Conservation (phyloP, 1,140 invertebrate genomes). For the Drosophila rhopaloa region DNA sequence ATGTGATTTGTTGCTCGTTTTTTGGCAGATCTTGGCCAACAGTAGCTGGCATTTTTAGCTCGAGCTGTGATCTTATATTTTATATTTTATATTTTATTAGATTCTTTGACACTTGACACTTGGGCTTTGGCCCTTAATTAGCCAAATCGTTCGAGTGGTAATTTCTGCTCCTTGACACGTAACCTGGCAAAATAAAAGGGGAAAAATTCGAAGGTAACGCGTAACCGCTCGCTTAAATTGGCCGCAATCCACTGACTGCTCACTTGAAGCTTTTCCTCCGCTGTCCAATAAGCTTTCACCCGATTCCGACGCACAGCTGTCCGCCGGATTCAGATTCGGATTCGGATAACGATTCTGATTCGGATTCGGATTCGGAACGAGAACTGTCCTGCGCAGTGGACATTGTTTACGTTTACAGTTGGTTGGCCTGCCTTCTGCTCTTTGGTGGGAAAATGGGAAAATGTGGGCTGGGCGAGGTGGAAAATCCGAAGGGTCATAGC, state of each 20-base stretch:
- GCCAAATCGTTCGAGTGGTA: constrained; percentile 1
- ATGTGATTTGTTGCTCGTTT: constrained; percentile 28
- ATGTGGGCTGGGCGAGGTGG: neutral
- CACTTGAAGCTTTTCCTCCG: constrained; percentile 65
- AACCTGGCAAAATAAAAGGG: constrained; percentile 16
- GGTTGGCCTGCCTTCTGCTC: constrained; percentile 48
- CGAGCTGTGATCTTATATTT: constrained; percentile 4
- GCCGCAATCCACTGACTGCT: constrained; percentile 74
- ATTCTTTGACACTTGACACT: constrained; percentile 26
- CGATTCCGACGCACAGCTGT: constrained; percentile 35
- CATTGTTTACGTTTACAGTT: constrained; percentile 76
- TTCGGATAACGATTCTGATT: constrained; percentile 5
- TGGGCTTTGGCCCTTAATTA: constrained; percentile 34
- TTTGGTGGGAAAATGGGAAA: constrained; percentile 12
- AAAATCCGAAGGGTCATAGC: constrained; percentile 26
- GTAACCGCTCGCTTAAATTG: constrained; percentile 55
- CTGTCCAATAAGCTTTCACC: constrained; percentile 52
- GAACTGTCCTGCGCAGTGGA: constrained; percentile 65
- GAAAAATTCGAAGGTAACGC: constrained; percentile 7
- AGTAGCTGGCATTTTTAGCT: constrained; percentile 14
- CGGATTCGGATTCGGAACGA: constrained; percentile 3
- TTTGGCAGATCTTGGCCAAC: constrained; percentile 27
- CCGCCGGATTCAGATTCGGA: constrained; percentile 3
- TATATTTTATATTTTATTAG: constrained; percentile 13
- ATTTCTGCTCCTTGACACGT: constrained; percentile 44